Conservation (phyloP, 2,113 vertebrate species). For the Alouatta palliata region DNA sequence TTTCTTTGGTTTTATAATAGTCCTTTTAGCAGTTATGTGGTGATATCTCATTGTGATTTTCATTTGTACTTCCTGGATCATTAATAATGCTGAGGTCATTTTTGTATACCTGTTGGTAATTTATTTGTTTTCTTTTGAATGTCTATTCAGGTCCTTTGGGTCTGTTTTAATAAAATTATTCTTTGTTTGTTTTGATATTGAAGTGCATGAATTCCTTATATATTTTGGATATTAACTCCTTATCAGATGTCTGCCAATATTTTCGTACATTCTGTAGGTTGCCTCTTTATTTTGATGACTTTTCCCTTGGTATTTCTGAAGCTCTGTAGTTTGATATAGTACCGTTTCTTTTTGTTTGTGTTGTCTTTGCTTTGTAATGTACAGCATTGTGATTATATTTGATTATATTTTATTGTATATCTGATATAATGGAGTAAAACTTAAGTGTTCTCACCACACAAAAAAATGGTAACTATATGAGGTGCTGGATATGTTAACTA, state of each 20-base stretch:
- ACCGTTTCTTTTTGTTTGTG: not conserved
- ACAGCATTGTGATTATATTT: not conserved
- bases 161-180: not conserved
- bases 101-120: not conserved
- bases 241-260: not conserved
- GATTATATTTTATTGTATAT: not conserved
- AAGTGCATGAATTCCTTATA: not conserved
- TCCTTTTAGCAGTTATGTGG: not conserved
- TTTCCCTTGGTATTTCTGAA: not conserved
- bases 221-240: not conserved
- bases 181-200: not conserved
- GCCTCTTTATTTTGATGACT: not conserved
- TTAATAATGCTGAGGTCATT: not conserved
- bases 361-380: not conserved
- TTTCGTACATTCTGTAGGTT: not conserved
- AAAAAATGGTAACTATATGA: not conserved
- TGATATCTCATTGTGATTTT: not conserved
- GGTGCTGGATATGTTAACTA: not conserved
- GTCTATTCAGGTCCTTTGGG: not conserved
- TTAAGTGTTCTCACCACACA: not conserved
- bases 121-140: not conserved
- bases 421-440: not conserved
- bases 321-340: not conserved
- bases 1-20: not conserved
- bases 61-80: not conserved